Evolutionary conservation across 2,888 invertebrate species (phyloP).

Genomic region (Conus canariensis): DNA sequence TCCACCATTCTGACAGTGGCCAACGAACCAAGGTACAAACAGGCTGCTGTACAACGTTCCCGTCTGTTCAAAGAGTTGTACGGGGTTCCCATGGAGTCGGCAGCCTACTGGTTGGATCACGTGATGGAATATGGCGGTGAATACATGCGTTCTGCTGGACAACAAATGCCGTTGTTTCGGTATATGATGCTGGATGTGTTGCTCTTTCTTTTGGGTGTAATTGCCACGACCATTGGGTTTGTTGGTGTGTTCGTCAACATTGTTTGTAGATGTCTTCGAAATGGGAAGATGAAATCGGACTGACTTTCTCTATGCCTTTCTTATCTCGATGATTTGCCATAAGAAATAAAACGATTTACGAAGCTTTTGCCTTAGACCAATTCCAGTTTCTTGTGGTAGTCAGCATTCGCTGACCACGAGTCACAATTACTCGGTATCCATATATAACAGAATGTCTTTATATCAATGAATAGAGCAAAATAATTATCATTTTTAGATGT

Average conservation of each 20-base stretch:
- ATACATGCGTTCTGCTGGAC: conserved; percentile 57
- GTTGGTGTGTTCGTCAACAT: background rate
- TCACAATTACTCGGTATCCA: no score
- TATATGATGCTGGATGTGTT: conserved; percentile 60
- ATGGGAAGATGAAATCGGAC: background rate
- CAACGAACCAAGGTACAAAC: conserved; percentile 35
- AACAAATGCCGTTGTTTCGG: conserved; percentile 59
- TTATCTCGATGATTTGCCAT: background rate
- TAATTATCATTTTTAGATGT: no score
- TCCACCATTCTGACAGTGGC: conserved; percentile 37
- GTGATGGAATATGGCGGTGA: conserved; percentile 63
- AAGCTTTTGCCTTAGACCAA: no score
- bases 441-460: no score
- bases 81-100: conserved; percentile 54
- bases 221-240: background rate
- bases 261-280: background rate
- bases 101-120: conserved; percentile 65
- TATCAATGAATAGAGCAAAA: no score
- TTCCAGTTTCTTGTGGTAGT: no score
- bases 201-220: conserved; percentile 21
- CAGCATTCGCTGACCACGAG: no score
- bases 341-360: no score
- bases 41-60: conserved; percentile 39
- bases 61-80: conserved; percentile 43
- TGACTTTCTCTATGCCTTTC: background rate